Base-by-base conservation (phyloP, 2,888 invertebrate genomes). In the Gymnosoma rotundatum region DNA sequence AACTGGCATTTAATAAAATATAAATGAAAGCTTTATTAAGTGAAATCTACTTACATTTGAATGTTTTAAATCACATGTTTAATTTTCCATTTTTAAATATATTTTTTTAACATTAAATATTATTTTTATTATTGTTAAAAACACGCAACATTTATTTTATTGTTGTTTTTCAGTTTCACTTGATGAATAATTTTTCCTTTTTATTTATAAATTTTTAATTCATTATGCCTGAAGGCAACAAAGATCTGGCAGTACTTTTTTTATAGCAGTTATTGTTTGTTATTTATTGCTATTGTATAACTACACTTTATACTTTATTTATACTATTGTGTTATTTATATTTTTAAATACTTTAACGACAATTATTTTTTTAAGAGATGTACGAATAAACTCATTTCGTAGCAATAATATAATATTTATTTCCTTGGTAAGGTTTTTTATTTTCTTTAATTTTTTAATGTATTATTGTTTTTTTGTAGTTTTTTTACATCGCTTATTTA, bases 21-120 rank as follows among this genome's bases (percentile, higher is more conserved):
- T n/a, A 7, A 69, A 60, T 45, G 10, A 32, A 20, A 67, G 12
- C 38, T n/a, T 78, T 45, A 36, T n/a, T 45, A 45, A 52, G 20
- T 50, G 18, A 14, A 25, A 42, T 50, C 64, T 76, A 82, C 70
- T 82, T 82, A 82, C 81, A 58, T 58, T 70, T 45, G 25, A n/a
- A 52, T 21, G 36, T 42, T 52, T 76, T 64, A 75, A 58, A 64
- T 60, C 64, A 75, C 58, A 70, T 76, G 56, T 61, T 63, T 50
- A 38, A 7, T 69, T 63, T 66, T 21, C 48, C 21, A n/a, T 48
- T 32, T 32, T 38, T 56, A 32, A n/a, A 16, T 18, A 18, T n/a
- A n/a, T 63, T 14, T 10, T 67, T 4, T n/a, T 52, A 16, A 25
- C 18, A 10, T 52, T 7, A 48, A 64, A 14, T 25, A 21, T 38